Conservation (phyloP, 2,888 invertebrate genomes). For the Muschampia staudingeri region DNA sequence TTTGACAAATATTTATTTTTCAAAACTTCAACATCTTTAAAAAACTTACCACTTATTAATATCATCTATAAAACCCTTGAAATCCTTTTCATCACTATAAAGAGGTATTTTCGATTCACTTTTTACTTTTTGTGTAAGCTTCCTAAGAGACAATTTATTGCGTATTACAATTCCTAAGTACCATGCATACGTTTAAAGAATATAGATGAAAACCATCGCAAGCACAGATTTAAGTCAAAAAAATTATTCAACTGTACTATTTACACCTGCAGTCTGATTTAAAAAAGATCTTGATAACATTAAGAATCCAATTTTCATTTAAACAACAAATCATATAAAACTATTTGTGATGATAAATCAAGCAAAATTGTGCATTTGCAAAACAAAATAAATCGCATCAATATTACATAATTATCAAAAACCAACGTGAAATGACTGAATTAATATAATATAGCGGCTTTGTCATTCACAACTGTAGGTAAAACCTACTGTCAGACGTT, state of each 20-base stretch:
- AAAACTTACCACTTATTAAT: conserved; percentile 87
- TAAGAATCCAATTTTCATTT: conserved; percentile 58
- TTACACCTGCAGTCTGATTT: conserved; percentile 82
- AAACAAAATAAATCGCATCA: conserved; percentile 36
- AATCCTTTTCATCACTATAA: conserved; percentile 88
- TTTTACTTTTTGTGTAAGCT: conserved; percentile 78
- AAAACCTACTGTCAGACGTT: conserved; percentile 55
- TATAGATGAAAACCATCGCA: conserved; percentile 48
- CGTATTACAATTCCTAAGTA: conserved; percentile 76
- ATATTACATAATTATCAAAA: conserved; percentile 36
- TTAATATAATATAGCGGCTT: conserved; percentile 31
- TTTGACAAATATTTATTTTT: conserved; percentile 83
- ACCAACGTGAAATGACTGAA: conserved; percentile 12
- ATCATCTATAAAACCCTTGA: conserved; percentile 88
- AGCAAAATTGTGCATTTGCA: conserved; percentile 43
- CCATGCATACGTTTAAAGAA: conserved; percentile 59
- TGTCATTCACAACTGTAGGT: conserved; percentile 41
- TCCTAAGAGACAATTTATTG: conserved; percentile 74
- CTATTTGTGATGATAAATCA: conserved; percentile 68
- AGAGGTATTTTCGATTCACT: conserved; percentile 89
- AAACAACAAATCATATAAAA: conserved; percentile 58
- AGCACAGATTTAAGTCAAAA: conserved; percentile 68
- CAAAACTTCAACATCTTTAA: conserved; percentile 87
- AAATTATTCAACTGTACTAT: conserved; percentile 81
- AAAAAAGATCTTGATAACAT: conserved; percentile 83